phyloP scores from a whole-genome alignment of 2,797 vertebrate genomes.

The Poecilia wingei region DNA sequence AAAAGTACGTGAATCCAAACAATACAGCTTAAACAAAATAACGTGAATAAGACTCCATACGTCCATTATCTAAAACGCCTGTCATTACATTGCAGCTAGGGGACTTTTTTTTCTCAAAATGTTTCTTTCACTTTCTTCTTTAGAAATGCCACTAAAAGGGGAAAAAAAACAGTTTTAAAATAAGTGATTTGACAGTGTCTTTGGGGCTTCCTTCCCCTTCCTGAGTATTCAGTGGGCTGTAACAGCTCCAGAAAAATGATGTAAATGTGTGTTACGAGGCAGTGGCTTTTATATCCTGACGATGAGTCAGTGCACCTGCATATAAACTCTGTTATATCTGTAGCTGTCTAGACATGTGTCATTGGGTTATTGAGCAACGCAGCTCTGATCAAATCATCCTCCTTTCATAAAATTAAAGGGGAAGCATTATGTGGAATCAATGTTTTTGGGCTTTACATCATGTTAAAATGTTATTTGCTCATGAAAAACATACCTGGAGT shows the following conservation, averaged over 20 bases:
- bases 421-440: no score
- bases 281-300: constrained; percentile 41
- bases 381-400: constrained; percentile 53
- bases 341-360: constrained; percentile 75
- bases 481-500: no score
- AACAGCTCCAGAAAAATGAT: constrained; percentile 46
- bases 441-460: no score
- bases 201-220: constrained; percentile 18
- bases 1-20: background rate
- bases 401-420: background rate
- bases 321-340: constrained; percentile 65
- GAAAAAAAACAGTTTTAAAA: constrained; percentile 10
- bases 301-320: constrained; percentile 62
- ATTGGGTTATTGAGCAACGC: constrained; percentile 57
- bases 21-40: background rate
- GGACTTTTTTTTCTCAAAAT: constrained; percentile 10
- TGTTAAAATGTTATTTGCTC: no score
- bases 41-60: background rate
- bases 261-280: constrained; percentile 61
- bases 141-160: constrained; percentile 22
- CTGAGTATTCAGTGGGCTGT: constrained; percentile 21
- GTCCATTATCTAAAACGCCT: no score
- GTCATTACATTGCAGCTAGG: constrained; percentile 17
- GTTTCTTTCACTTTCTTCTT: constrained; percentile 21
- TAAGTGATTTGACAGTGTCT: constrained; percentile 26